phyloP scores from a whole-genome alignment of 2,888 invertebrate species.

The Atherix ibis region DNA sequence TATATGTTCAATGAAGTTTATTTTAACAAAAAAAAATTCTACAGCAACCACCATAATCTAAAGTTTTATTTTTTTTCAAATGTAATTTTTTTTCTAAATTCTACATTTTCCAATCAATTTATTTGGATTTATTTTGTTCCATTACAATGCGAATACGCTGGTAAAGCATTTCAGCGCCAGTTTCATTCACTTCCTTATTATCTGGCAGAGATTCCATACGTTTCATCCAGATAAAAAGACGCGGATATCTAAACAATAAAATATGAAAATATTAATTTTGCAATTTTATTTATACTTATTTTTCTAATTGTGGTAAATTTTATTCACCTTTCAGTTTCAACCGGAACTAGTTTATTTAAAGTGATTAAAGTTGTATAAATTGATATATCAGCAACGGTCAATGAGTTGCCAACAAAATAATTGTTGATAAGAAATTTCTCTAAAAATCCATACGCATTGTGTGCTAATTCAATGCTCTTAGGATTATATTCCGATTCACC shows the following conservation, averaged over 20 bases:
- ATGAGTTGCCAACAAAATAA: slow-evolving; percentile 20
- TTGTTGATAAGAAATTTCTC: slow-evolving; percentile 24
- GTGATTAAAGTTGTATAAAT: slow-evolving; percentile 31
- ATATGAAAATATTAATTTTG: too few species aligned
- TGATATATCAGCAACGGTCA: slow-evolving; percentile 35
- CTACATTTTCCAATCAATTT: too few species aligned
- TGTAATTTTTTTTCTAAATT: too few species aligned
- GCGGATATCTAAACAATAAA: slow-evolving; percentile 19
- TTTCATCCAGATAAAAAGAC: slow-evolving; percentile 21
- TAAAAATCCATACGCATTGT: slow-evolving; percentile 23
- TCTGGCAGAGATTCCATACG: slow-evolving; percentile 22
- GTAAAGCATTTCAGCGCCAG: slow-evolving; percentile 21
- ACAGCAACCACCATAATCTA: too few species aligned
- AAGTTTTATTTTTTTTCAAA: too few species aligned
- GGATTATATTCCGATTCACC: slow-evolving; percentile 18
- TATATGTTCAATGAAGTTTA: too few species aligned
- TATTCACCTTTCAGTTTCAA: slow-evolving; percentile 15
- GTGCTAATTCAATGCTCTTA: slow-evolving; percentile 20
- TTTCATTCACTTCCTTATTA: slow-evolving; percentile 23
- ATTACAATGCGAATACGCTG: slow-evolving; percentile 18
- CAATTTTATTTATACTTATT: too few species aligned
- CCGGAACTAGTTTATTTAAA: slow-evolving; percentile 25
- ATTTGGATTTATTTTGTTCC: too few species aligned
- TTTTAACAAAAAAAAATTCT: too few species aligned
- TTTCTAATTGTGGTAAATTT: too few species aligned